Conservation (phyloP, 2,888 invertebrate species). For the Trachelus iudaicus region DNA sequence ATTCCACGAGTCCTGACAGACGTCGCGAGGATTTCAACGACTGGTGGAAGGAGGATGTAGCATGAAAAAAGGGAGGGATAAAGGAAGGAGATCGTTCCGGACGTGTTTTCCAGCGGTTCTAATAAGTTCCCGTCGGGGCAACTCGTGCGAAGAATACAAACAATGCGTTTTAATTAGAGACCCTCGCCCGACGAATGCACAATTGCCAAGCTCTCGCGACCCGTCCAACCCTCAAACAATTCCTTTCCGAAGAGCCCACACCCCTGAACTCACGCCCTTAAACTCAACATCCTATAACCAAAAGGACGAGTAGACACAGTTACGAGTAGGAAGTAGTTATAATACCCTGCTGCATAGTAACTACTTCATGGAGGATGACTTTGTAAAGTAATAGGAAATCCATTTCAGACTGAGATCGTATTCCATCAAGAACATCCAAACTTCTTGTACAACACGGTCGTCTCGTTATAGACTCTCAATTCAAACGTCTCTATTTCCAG, state of each 20-base stretch:
- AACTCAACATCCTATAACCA: neutral
- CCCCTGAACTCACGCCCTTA: neutral
- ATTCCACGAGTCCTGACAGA: neutral
- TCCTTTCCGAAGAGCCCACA: neutral
- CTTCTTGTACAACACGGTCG: neutral
- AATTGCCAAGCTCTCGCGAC: slow-evolving; percentile 32
- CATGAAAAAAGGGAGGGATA: slow-evolving; percentile 4
- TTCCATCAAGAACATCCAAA: neutral
- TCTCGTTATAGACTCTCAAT: neutral
- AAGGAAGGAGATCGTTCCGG: slow-evolving; percentile 22
- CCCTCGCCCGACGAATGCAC: slow-evolving; percentile 46
- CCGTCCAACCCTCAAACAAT: neutral
- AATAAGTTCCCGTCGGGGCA: slow-evolving; percentile 23
- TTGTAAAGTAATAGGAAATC: neutral
- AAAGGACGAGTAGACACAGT: neutral
- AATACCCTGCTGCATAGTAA: neutral
- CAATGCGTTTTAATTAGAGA: slow-evolving; percentile 63
- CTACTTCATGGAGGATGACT: neutral
- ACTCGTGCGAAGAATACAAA: slow-evolving; percentile 58
- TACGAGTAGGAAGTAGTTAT: neutral
- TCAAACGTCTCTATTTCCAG: neutral
- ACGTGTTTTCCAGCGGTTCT: neutral
- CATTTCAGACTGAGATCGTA: neutral
- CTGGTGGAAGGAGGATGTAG: slow-evolving; percentile 1
- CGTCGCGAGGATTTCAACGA: neutral